A percentile compares a stretch with the other conserved stretches of the same genome.
phyloP scores from a whole-genome alignment of 2,888 invertebrate genomes.

The Didymodactylos carnosus region DNA sequence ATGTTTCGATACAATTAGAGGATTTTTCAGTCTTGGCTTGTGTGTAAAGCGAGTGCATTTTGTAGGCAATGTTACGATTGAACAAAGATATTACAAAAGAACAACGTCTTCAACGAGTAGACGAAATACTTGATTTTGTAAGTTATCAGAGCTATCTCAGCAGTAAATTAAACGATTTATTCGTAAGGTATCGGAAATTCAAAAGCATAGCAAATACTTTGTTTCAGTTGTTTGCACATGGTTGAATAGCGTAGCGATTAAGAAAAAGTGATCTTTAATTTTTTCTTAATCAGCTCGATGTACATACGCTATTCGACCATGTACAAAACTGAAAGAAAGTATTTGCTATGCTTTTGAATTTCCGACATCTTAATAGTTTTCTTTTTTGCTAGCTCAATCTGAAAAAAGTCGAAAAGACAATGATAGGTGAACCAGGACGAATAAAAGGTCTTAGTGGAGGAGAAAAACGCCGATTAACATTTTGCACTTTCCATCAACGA shows the following conservation, averaged over 20 bases:
- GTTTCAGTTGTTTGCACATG: too few species aligned
- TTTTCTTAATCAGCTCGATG: too few species aligned
- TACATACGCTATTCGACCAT: too few species aligned
- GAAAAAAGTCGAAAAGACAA: conserved; percentile 66
- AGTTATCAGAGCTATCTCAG: neutral
- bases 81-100: conserved; percentile 19
- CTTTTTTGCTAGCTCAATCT: conserved; percentile 50
- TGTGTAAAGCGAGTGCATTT: neutral
- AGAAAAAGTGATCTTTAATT: too few species aligned
- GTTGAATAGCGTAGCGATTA: too few species aligned
- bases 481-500: too few species aligned
- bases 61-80: conserved; percentile 25
- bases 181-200: too few species aligned
- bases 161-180: too few species aligned
- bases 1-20: neutral
- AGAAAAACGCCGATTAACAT: conserved; percentile 76
- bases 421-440: conserved; percentile 56
- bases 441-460: conserved; percentile 84
- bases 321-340: too few species aligned
- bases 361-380: too few species aligned
- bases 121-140: conserved; percentile 31
- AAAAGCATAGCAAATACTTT: too few species aligned
- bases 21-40: neutral
- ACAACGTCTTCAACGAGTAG: conserved; percentile 22
- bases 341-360: too few species aligned